Evolutionary conservation across 2,797 vertebrate species (phyloP), one percentile per base, ranked within the genome.

Genomic region (Rousettus madagascariensis): DNA sequence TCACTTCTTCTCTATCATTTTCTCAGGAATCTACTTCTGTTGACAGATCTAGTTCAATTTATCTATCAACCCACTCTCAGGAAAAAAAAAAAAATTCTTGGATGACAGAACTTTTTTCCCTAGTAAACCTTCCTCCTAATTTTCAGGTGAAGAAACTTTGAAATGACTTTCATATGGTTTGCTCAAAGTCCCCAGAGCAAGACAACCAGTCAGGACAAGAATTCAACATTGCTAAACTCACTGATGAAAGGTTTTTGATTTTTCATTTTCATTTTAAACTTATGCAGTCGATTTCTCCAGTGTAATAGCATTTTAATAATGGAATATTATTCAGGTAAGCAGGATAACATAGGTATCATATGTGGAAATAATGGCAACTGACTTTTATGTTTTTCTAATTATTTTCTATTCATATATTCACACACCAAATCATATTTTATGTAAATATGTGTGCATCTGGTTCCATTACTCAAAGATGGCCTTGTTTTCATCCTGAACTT

Each of bases 71-170:
- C 30, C 17, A 13, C 69, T 41, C 30, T 75, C 6, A 85, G 19
- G 4, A 71, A 90, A 75, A 75, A 74, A 7, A 86, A 33, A 75
- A 74, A 7, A 86, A 86, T 33, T 71, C 19, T 72, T 16, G 28
- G 15, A 33, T 38, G 33, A 86, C 38, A 90, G 49, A 61, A 66
- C 26, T 41, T 63, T 57, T 46, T 49, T 94, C 22, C 28, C 79
- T 1, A 8, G 33, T 57, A 59, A 78, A 49, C 10, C 12, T 57
- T 49, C 11, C 9, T 63, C 20, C 33, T 71, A 38, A n/a, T 38
- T 95, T 85, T 82, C n/a, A 82, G 26, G 33, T 63, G 46, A 85
- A 38, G 41, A 88, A 82, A 66, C 26, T 92, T 61, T 89, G 38
- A 72, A 65, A 49, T 71, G 46, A 90, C 36, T 74, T 69, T 61